Base-by-base conservation (phyloP, 2,797 vertebrate species). In the Coranthus polyacanthus region DNA sequence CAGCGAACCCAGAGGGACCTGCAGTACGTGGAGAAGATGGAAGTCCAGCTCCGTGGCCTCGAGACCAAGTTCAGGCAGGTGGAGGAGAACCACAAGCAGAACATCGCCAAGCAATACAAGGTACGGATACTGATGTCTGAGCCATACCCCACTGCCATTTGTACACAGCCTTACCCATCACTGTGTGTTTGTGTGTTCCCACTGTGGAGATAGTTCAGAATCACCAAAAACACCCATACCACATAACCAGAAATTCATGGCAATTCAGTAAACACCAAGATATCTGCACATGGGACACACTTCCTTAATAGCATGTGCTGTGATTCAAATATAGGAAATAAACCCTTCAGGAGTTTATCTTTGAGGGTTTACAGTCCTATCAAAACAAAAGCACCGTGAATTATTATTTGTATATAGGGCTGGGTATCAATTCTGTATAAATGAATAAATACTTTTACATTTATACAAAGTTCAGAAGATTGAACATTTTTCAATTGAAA, bases 51-150 rank as follows among this genome's bases (percentile, higher is more conserved):
- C 88, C 95, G 96, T 34, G 98, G 97, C 22, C 92, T 99, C 93
- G 97, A 99, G 92, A 95, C 96, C 50, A 99, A 98, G 92, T 99
- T 99, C 91, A 96, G 93, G 71, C 97, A 97, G 93, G 97, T 99
- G 94, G 98, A 99, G 82, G 97, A 99, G 85, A 98, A 94, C 85
- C 97, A 99, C 91, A 98, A 96, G 93, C 97, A 98, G 84, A 98
- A 98, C 91, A 96, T 97, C 78, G 97, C 98, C 87, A 97, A 97
- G 93, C 97, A 99, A 96, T 98, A 97, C 92, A 98, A 98, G 97
- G 98, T 99, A 93, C 3, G 79, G 38, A 36, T 41, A 16, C 44
- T 10, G 38, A 71, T 54, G 46, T 70, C 21, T 7, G 10, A 70
- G 46, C 42, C 79, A 78, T 56, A 74, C 63, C 51, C 37, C 38